Percentiles rank a stretch among this genome's conserved stretches.
These are phyloP conservation scores for Petrocephalus schoutedeni DNA, from an alignment of 2,797 vertebrate species.

Conservation along the genomic window DNA sequence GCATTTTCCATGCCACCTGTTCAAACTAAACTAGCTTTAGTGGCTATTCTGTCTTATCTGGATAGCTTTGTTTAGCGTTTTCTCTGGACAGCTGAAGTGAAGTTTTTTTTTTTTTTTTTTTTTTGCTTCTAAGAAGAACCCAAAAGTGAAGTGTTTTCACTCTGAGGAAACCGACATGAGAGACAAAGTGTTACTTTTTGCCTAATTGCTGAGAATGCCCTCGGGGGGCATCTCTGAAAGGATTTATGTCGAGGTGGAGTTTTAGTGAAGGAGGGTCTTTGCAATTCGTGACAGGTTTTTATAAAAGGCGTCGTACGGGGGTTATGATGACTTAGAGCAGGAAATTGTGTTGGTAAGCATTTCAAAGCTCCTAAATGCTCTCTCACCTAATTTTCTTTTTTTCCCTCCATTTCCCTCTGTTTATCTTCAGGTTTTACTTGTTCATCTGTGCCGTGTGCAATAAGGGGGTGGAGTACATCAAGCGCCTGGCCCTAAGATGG, in stretches of 20 bases:
- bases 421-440: slow-evolving; percentile 76
- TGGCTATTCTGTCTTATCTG: not conserved
- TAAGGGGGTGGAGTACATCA: slow-evolving; percentile 83
- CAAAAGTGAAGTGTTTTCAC: not conserved
- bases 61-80: not conserved
- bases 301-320: not conserved
- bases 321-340: not conserved
- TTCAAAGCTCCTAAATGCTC: not conserved
- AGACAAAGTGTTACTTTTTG: slow-evolving; percentile 7
- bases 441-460: slow-evolving; percentile 91
- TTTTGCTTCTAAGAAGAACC: too few species aligned
- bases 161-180: slow-evolving; percentile 12
- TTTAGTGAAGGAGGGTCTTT: not conserved
- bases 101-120: not conserved
- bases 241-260: not conserved
- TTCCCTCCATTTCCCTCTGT: not conserved
- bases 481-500: slow-evolving; percentile 85
- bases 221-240: not conserved
- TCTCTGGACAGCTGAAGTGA: slow-evolving; percentile 6
- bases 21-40: not conserved
- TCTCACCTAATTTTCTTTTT: not conserved
- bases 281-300: not conserved
- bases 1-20: not conserved
- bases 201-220: slow-evolving; percentile 9
- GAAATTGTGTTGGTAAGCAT: not conserved